Conservation (phyloP, 2,113 vertebrate species). For the Tor tambroides region DNA sequence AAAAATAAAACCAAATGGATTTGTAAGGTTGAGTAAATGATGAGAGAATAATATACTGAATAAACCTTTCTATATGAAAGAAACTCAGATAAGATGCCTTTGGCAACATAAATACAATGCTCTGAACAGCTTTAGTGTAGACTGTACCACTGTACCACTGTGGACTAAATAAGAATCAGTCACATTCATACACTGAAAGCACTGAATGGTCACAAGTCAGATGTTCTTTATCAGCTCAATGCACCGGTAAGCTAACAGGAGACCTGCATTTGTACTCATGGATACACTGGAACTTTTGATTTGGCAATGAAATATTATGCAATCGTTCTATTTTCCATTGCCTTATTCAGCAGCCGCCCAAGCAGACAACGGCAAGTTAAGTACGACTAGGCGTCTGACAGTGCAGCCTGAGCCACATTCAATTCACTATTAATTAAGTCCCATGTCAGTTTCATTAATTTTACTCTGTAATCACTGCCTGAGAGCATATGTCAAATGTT, state of each 20-base stretch:
- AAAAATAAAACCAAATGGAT: neutral
- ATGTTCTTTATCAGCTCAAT: constrained; percentile 54
- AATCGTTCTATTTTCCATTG: neutral
- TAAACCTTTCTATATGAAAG: constrained; percentile 11
- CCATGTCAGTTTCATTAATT: neutral
- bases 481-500: neutral
- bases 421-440: constrained; percentile 6
- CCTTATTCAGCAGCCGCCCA: neutral
- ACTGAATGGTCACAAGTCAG: constrained; percentile 31
- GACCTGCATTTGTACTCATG: constrained; percentile 2
- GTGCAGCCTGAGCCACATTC: neutral
- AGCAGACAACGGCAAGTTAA: neutral
- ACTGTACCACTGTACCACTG: too few species aligned
- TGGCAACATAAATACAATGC: neutral
- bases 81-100: neutral
- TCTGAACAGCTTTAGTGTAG: neutral
- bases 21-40: neutral
- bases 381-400: neutral
- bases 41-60: neutral
- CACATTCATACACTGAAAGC: constrained; percentile 25
- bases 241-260: constrained; percentile 1
- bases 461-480: neutral
- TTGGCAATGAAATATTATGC: neutral
- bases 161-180: neutral
- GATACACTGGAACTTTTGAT: neutral